Conservation (phyloP, 2,888 invertebrate genomes). For the Gibbula magus region DNA sequence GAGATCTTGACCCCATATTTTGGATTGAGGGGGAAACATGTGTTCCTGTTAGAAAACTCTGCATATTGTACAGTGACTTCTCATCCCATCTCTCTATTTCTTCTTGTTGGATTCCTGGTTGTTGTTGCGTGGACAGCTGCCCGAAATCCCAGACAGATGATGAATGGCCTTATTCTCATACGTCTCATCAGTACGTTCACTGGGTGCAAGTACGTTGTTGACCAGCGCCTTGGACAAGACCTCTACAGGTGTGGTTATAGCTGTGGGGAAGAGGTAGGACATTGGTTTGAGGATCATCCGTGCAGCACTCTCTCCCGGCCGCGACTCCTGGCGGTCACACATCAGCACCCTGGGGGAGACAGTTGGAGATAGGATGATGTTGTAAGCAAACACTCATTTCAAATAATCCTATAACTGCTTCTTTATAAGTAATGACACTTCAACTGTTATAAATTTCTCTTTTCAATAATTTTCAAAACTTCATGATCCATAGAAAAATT, state of each 20-base stretch:
- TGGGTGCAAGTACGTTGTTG: constrained; percentile 57
- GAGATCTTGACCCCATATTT: no score
- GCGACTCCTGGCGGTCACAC: constrained; percentile 66
- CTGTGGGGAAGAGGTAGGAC: constrained; percentile 67
- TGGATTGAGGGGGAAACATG: no score
- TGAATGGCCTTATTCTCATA: constrained; percentile 72
- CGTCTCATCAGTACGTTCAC: constrained; percentile 51
- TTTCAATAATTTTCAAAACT: no score
- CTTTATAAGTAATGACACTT: no score
- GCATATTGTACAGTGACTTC: neutral
- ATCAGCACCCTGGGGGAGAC: constrained; percentile 65
- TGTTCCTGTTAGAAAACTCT: no score
- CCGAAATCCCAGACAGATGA: constrained; percentile 54
- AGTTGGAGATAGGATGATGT: neutral
- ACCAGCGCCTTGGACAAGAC: constrained; percentile 70
- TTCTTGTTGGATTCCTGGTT: neutral
- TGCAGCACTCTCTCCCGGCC: constrained; percentile 63
- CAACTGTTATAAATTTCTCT: no score
- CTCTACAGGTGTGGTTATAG: constrained; percentile 67
- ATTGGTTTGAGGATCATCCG: constrained; percentile 67
- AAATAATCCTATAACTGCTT: no score
- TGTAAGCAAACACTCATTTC: no score
- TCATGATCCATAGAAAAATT: no score
- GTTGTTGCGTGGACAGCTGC: neutral
- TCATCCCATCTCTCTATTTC: neutral